These are phyloP conservation scores for Barnardius zonarius DNA, from an alignment of 2,113 vertebrate genomes.

Conservation along the genomic window DNA sequence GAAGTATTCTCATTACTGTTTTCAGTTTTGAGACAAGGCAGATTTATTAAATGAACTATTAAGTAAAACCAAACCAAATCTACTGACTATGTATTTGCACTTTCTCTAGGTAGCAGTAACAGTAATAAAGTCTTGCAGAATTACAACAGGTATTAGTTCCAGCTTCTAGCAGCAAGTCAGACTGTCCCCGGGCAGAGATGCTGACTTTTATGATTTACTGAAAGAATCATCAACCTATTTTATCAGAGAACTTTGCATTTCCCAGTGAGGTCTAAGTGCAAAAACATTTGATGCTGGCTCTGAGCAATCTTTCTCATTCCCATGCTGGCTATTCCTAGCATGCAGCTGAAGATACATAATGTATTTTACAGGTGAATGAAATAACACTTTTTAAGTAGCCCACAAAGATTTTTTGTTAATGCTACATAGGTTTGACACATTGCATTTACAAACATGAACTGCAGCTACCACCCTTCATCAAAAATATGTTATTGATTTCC, in stretches of 20 bases:
- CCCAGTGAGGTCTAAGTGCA: neutral
- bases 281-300: neutral
- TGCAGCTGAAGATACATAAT: neutral
- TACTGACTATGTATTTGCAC: neutral
- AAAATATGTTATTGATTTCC: neutral
- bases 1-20: neutral
- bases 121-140: neutral
- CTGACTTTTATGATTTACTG: neutral
- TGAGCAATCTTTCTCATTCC: neutral
- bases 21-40: neutral
- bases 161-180: neutral
- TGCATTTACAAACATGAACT: neutral
- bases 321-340: neutral
- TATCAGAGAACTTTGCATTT: neutral
- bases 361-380: neutral
- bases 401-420: neutral
- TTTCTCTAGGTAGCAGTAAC: neutral
- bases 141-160: neutral
- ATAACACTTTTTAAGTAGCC: neutral
- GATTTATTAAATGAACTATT: neutral
- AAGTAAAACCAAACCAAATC: neutral
- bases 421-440: neutral
- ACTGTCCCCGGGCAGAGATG: neutral
- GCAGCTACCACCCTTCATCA: neutral
- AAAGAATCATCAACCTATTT: neutral